Percentiles rank a stretch among this genome's conserved stretches.
phyloP scores from a whole-genome alignment of 2,888 invertebrate species.

The Tipula unca region DNA sequence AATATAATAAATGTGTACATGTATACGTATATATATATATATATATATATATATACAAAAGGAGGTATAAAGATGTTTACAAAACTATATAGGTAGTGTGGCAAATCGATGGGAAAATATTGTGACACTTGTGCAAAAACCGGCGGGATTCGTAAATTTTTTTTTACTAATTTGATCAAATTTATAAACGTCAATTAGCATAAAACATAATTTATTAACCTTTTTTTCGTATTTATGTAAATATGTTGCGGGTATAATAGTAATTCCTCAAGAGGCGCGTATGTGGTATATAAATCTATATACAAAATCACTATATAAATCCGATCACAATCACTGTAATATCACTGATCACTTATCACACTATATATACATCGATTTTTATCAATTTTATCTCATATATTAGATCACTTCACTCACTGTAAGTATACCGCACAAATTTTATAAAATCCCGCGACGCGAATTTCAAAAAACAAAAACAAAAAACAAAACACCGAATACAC shows the following conservation, averaged over 20 bases:
- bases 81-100: neutral
- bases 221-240: neutral
- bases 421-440: neutral
- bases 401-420: neutral
- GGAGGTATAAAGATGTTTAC: neutral
- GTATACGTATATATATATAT: neutral
- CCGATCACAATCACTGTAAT: neutral
- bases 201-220: neutral
- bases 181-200: neutral
- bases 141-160: neutral
- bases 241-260: neutral
- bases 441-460: neutral
- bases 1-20: no score
- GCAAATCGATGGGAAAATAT: neutral
- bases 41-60: neutral
- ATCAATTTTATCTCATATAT: neutral
- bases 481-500: no score
- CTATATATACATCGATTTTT: neutral
- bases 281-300: neutral
- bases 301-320: neutral
- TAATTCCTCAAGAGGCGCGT: neutral
- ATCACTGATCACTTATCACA: neutral
- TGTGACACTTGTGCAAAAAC: constrained; percentile 1
- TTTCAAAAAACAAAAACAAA: neutral
- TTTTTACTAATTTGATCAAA: neutral